Percentiles rank a stretch among this genome's conserved stretches.
These are phyloP conservation scores for Sitta europaea DNA, from an alignment of 2,113 vertebrate genomes.

Conservation along the genomic window DNA sequence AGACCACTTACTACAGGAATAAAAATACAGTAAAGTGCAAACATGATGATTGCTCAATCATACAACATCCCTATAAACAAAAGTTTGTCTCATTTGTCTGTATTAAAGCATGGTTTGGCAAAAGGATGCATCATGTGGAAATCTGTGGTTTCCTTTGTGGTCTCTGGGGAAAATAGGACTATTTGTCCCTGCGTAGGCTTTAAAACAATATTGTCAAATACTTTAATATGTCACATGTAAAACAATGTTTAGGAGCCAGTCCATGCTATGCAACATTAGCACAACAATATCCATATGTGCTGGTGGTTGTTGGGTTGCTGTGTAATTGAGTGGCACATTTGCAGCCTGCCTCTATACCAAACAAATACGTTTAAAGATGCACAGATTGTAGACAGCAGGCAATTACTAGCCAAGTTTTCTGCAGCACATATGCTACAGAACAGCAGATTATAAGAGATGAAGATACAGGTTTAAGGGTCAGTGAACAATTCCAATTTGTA, in stretches of 20 bases:
- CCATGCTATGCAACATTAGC: not conserved
- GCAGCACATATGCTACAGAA: not conserved
- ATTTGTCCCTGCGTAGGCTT: not conserved
- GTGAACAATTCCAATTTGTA: not conserved
- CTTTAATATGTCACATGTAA: not conserved
- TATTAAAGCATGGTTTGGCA: not conserved
- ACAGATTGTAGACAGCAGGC: not conserved
- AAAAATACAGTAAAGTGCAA: not conserved
- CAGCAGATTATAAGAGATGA: not conserved
- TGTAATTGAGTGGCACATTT: not conserved
- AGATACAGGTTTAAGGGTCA: not conserved
- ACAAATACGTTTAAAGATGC: not conserved
- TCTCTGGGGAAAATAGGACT: not conserved
- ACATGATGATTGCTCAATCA: not conserved
- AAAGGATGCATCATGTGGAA: not conserved
- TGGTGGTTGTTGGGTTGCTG: not conserved
- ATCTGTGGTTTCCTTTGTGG: not conserved
- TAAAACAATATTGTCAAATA: not conserved
- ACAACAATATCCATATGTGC: not conserved
- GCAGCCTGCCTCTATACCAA: not conserved
- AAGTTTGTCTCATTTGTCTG: not conserved
- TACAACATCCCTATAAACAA: not conserved
- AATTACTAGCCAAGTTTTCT: not conserved
- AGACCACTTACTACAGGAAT: not conserved
- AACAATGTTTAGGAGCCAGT: not conserved